Base-by-base conservation (phyloP, 2,113 vertebrate species). In the Malurus melanocephalus region DNA sequence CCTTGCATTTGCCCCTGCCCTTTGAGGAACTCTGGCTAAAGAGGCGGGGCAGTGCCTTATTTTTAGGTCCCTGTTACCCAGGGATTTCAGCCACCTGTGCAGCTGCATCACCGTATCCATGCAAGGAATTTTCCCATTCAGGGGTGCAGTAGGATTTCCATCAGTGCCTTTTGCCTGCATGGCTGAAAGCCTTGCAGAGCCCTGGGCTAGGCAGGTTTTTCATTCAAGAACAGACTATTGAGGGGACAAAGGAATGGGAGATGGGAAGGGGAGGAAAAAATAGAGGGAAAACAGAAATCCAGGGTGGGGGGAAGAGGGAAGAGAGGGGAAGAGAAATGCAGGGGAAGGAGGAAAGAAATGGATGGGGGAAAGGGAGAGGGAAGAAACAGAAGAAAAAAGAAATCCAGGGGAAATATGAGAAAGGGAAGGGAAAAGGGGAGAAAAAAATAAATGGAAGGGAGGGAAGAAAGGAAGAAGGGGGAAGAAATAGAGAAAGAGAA, bases 11-110 rank as follows among this genome's bases (percentile, higher is more conserved):
- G 85, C 79, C 76, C 48, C 76, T 62, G 83, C 85, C 93, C 80
- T 83, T 67, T 75, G 88, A 94, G 51, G 43, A 84, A 75, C 91
- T 72, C 66, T 57, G 80, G 73, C 82, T 69, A 23, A 56, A 83
- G 87, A 94, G 16, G 10, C 1, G 2, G 35, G 16, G 38, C 85
- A 53, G 35, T 7, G 16, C 82, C 81, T 85, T 95, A 95, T 93
- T 95, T 95, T 95, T 94, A 95, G 90, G 94, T 61, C 73, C 0
- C 0, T 59, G 77, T 86, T 89, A 87, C 76, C 61, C 89, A 88
- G 80, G 73, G 89, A 93, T 89, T 92, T 88, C 7, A 22, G 83
- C 93, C 89, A 96, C 93, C 94, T 94, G 89, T 92, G 85, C 83
- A 72, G 82, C 80, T 93, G 89, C 82, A 80, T 89, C 80, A 90